phyloP scores from a whole-genome alignment of 2,113 vertebrate species.

The Glareola pratincola region DNA sequence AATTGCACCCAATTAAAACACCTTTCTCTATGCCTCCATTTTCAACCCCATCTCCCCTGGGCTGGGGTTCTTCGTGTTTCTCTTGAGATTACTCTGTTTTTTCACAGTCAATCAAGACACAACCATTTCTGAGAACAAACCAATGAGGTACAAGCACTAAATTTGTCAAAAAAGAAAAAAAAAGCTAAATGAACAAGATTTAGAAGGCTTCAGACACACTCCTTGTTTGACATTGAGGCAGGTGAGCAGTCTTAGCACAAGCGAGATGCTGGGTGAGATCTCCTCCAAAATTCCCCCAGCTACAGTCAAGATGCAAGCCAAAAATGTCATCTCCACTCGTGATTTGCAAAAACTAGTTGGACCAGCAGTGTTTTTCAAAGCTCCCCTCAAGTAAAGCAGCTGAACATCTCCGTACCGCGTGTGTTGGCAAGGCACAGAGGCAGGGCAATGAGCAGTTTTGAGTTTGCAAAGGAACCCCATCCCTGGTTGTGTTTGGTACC shows the following conservation, averaged over 20 bases:
- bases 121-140: not conserved
- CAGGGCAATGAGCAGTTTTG: not conserved
- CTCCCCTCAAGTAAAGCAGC: not conserved
- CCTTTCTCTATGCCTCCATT: not conserved
- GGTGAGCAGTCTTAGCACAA: rapidly evolving
- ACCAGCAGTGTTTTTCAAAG: not conserved
- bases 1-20: rapidly evolving
- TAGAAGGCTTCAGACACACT: not conserved
- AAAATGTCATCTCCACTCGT: rapidly evolving
- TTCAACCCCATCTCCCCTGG: not conserved
- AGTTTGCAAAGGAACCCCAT: not conserved
- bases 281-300: not conserved
- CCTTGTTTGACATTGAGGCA: not conserved
- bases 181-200: not conserved
- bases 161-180: not conserved
- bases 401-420: rapidly evolving
- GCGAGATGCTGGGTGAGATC: not conserved
- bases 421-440: not conserved
- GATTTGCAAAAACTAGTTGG: not conserved
- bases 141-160: not conserved
- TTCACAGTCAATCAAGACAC: not conserved
- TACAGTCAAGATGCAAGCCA: not conserved
- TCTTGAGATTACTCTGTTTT: not conserved
- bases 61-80: not conserved
- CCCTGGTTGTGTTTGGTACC: not conserved